phyloP scores from a whole-genome alignment of 2,797 vertebrate genomes.

The Fratercula arctica region DNA sequence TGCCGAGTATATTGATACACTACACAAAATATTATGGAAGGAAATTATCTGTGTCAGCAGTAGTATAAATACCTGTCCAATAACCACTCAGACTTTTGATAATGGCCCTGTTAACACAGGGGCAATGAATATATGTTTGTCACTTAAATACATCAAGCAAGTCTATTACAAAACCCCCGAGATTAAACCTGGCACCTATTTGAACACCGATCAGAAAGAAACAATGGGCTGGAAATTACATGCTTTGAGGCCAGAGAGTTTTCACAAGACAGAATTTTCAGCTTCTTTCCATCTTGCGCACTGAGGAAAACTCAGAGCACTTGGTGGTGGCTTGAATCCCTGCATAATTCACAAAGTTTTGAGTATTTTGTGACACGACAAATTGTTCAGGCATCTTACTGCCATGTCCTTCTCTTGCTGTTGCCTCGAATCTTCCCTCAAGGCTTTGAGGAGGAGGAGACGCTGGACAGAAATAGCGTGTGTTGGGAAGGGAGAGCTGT shows the following conservation, averaged over 20 bases:
- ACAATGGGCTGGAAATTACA: not conserved
- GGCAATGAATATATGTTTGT: constrained; percentile 55
- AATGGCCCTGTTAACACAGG: constrained; percentile 35
- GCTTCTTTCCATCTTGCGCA: not conserved
- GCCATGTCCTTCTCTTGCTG: not conserved
- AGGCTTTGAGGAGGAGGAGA: not conserved
- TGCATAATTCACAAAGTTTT: constrained; percentile 20
- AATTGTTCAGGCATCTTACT: constrained; percentile 14
- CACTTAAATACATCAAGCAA: constrained; percentile 39
- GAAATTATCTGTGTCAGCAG: constrained; percentile 64
- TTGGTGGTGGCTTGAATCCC: not conserved
- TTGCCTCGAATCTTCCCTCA: not conserved
- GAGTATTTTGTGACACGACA: not conserved
- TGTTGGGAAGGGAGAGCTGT: not conserved
- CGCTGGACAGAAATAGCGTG: not conserved
- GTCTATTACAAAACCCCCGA: constrained; percentile 10
- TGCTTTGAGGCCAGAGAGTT: not conserved
- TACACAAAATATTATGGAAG: constrained; percentile 66
- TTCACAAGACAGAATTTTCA: not conserved
- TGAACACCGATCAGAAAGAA: constrained; percentile 9
- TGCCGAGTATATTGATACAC: constrained; percentile 28
- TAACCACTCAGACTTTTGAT: constrained; percentile 29
- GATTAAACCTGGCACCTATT: constrained; percentile 42
- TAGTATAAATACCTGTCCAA: constrained; percentile 50
- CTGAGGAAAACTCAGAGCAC: not conserved